Conservation (phyloP, 2,113 vertebrate genomes). For the Oceanites oceanicus region DNA sequence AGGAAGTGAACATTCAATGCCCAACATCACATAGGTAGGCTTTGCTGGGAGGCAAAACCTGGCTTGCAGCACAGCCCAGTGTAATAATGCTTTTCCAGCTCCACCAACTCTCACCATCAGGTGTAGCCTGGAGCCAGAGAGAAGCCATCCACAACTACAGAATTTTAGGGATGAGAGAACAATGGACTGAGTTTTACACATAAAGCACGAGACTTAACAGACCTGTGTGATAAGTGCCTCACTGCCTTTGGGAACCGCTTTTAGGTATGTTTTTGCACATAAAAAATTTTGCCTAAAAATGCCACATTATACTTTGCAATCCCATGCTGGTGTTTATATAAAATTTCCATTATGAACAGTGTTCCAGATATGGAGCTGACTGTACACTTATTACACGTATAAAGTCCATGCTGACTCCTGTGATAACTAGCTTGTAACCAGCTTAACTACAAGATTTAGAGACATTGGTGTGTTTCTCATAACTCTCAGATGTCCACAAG, state of each 20-base stretch:
- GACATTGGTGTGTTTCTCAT: neutral
- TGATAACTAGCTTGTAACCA: neutral
- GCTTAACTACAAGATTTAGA: neutral
- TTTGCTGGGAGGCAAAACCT: neutral
- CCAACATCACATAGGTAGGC: neutral
- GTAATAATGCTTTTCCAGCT: neutral
- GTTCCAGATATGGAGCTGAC: neutral
- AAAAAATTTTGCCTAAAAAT: neutral
- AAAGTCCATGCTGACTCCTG: neutral
- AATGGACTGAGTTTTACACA: fast-evolving
- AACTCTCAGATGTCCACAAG: neutral
- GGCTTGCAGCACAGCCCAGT: neutral
- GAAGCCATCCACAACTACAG: neutral
- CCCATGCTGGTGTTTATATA: neutral
- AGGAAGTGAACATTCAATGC: neutral
- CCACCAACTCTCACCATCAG: neutral
- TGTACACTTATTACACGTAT: fast-evolving
- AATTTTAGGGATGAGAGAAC: neutral
- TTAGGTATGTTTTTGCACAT: neutral
- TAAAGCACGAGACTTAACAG: neutral
- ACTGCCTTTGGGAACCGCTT: neutral
- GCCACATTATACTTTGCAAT: fast-evolving
- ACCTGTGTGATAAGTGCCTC: neutral
- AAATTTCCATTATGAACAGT: neutral
- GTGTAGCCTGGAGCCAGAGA: neutral